Evolutionary conservation across 2,888 invertebrate species (phyloP).

Genomic region (Prenolepis imparis): DNA sequence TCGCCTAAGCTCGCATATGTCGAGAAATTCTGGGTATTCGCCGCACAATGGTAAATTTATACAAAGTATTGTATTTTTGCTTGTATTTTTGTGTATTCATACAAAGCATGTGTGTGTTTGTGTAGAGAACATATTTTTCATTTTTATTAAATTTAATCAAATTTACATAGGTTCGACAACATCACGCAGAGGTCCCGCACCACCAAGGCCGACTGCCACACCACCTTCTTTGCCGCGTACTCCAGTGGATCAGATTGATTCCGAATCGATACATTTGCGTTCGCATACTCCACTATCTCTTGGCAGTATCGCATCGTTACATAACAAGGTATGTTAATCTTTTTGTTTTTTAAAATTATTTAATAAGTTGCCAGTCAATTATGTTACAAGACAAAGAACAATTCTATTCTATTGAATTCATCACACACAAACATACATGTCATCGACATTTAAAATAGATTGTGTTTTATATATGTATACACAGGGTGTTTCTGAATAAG

Average conservation of each 20-base stretch:
- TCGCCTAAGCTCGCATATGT: constrained; percentile 85
- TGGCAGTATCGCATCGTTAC: constrained; percentile 92
- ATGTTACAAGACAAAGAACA: not conserved
- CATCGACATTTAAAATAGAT: not conserved
- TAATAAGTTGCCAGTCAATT: not conserved
- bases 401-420: not conserved
- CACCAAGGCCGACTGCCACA: constrained; percentile 88
- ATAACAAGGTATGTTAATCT: constrained; percentile 88
- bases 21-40: constrained; percentile 85
- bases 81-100: too few species aligned
- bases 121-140: not conserved
- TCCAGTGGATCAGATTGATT: constrained; percentile 87
- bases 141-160: not conserved
- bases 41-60: constrained; percentile 84
- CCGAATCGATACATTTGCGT: constrained; percentile 85
- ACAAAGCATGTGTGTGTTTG: too few species aligned
- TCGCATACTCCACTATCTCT: constrained; percentile 91
- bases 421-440: not conserved
- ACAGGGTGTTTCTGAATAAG: too few species aligned
- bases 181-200: constrained; percentile 87
- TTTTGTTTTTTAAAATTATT: not conserved
- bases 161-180: constrained; percentile 86
- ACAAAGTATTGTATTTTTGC: not conserved
- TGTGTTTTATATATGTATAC: too few species aligned
- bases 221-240: constrained; percentile 89